Evolutionary conservation across 1,140 invertebrate species (phyloP), one percentile per base, ranked within the genome.

Genomic region (Elysia chlorotica): DNA sequence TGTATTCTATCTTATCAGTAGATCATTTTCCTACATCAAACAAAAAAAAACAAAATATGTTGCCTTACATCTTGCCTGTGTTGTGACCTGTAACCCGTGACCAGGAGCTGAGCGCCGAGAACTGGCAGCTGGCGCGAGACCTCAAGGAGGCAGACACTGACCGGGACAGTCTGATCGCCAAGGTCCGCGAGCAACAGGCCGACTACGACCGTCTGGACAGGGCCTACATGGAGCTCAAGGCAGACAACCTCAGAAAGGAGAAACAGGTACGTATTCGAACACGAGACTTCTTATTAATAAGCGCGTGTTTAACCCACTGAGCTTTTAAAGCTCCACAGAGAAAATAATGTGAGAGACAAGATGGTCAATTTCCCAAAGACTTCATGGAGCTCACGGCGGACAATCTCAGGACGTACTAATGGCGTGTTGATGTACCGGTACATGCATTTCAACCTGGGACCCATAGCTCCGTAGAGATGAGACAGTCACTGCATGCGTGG

Each of bases 191-290:
- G 19, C 67, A 70, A 23, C 67, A 70, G 36, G 30, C 31, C 4
- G 67, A 70, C 53, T 59, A 70, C 36, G 35, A 31, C 31, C 28
- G 31, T 2, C 67, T 70, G 33, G 56, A 57, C 67, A 70, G 59
- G 54, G 5, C 25, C 17, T n/a, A 59, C n/a, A 53, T 59, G 36
- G 67, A 35, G 1, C 5, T 31, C 4, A 30, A 56, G 14, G n/a
- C 36, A 17, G 67, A 70, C 21, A 70, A 59, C 33, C 0, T 4
- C 1, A 70, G 28, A 25, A 35, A 59, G 1, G 37, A 59, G 25
- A 59, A 36, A 1, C 28, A n/a, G 67, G 67, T 70, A 57, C 30
- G 61, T 57, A n/a, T n/a, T n/a, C n/a, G n/a, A n/a, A n/a, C n/a
- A n/a, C n/a, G n/a, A n/a, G n/a, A n/a, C n/a, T n/a, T n/a, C n/a